Evolutionary conservation across 2,113 vertebrate genomes (phyloP).

Genomic region (Eulemur rufifrons): DNA sequence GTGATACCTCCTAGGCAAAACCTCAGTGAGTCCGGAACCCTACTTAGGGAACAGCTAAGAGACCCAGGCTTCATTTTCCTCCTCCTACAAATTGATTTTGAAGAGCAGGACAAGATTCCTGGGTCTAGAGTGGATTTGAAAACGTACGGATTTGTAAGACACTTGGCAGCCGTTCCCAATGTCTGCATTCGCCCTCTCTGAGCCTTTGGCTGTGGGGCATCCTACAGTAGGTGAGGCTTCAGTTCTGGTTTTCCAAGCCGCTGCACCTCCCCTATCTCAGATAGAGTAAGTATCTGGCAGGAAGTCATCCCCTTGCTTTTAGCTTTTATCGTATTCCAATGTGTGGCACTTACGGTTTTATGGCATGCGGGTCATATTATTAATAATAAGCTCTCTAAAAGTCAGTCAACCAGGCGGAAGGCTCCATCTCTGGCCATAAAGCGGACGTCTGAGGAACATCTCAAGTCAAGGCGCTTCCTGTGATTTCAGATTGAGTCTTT

Average conservation of each 20-base stretch:
- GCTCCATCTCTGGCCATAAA: background rate
- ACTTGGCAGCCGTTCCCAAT: background rate
- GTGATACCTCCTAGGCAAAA: background rate
- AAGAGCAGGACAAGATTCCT: conserved; percentile 38
- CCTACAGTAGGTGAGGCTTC: accelerated
- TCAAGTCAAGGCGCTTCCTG: conserved; percentile 19
- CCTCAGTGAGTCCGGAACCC: background rate
- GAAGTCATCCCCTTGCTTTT: background rate
- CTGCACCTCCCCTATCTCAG: background rate
- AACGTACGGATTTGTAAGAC: background rate
- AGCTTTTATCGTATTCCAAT: background rate
- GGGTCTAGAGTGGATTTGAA: background rate
- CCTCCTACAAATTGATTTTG: conserved; percentile 35
- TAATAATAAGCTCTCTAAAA: background rate
- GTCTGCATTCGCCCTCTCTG: accelerated
- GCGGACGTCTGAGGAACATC: background rate
- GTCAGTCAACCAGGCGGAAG: background rate
- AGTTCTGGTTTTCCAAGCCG: background rate
- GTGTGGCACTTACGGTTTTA: background rate
- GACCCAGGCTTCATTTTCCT: background rate
- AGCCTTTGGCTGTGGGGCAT: background rate
- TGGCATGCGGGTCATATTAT: background rate
- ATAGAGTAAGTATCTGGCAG: background rate
- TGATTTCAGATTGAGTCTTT: conserved; percentile 90
- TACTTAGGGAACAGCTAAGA: background rate